phyloP scores from a whole-genome alignment of 2,888 invertebrate species.

The Meloe dianella region DNA sequence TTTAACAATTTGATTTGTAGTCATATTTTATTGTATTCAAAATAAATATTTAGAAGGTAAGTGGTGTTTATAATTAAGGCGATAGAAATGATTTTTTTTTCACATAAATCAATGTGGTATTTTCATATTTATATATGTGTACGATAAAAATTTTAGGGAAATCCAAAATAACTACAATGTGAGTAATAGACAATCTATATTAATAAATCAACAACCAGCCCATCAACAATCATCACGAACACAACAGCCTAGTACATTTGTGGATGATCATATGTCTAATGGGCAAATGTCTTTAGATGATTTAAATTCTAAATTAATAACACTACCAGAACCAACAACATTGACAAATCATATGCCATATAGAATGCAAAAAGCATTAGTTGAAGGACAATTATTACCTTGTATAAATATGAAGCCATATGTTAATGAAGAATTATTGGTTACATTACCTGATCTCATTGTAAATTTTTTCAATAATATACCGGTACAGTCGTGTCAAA shows the following conservation, averaged over 20 bases:
- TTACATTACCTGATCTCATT: constrained; percentile 82
- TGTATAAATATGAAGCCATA: constrained; percentile 89
- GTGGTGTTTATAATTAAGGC: too few species aligned
- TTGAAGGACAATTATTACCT: constrained; percentile 81
- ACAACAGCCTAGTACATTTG: constrained; percentile 49
- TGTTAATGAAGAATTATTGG: constrained; percentile 79
- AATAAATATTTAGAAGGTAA: too few species aligned
- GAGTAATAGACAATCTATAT: constrained; percentile 42
- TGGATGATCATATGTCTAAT: constrained; percentile 50
- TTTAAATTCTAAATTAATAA: constrained; percentile 68
- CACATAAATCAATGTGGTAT: too few species aligned
- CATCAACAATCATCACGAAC: constrained; percentile 54
- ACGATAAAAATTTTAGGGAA: too few species aligned
- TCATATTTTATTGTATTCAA: too few species aligned
- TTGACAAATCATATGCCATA: constrained; percentile 75
- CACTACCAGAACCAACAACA: constrained; percentile 73
- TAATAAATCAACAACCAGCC: constrained; percentile 58
- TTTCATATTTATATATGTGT: too few species aligned
- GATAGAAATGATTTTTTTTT: too few species aligned
- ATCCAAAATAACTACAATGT: constrained; percentile 44
- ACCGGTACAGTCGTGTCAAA: constrained; percentile 75
- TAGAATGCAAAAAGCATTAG: constrained; percentile 80
- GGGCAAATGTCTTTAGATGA: constrained; percentile 52
- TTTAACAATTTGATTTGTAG: too few species aligned
- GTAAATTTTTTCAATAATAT: constrained; percentile 81